Evolutionary conservation across 2,797 vertebrate genomes (phyloP).

Genomic region (Staurois parvus): DNA sequence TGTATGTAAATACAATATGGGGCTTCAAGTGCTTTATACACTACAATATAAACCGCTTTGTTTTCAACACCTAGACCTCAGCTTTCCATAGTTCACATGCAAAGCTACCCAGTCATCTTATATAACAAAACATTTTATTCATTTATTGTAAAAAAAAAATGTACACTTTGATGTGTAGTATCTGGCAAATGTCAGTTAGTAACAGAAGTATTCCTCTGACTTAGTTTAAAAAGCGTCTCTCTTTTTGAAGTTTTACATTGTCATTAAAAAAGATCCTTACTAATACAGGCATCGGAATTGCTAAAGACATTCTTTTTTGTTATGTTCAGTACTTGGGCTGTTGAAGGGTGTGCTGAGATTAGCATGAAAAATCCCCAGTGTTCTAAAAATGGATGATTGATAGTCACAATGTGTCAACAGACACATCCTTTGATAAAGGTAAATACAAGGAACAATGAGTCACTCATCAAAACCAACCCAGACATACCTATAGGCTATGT

Average conservation of each 20-base stretch:
- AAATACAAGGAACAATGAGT: constrained; percentile 82
- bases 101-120: not conserved
- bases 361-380: constrained; percentile 66
- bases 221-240: not conserved
- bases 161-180: not conserved
- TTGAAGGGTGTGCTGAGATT: constrained; percentile 64
- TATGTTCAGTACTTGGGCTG: constrained; percentile 65
- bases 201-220: not conserved
- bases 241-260: constrained; percentile 69
- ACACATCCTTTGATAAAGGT: constrained; percentile 82
- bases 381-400: constrained; percentile 74
- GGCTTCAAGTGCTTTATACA: not conserved
- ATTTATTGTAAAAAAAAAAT: not conserved
- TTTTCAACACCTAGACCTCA: no score
- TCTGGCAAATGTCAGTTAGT: not conserved
- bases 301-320: constrained; percentile 60
- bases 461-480: constrained; percentile 73
- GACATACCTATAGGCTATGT: constrained; percentile 71
- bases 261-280: constrained; percentile 78
- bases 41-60: not conserved
- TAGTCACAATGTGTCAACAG: constrained; percentile 79
- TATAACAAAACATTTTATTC: not conserved
- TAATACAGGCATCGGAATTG: constrained; percentile 72
- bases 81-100: not conserved
- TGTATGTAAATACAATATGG: not conserved